A percentile compares a stretch with the other conserved stretches of the same genome.
These are phyloP conservation scores for Aphidius colemani DNA, from an alignment of 2,888 invertebrate genomes.

Conservation along the genomic window DNA sequence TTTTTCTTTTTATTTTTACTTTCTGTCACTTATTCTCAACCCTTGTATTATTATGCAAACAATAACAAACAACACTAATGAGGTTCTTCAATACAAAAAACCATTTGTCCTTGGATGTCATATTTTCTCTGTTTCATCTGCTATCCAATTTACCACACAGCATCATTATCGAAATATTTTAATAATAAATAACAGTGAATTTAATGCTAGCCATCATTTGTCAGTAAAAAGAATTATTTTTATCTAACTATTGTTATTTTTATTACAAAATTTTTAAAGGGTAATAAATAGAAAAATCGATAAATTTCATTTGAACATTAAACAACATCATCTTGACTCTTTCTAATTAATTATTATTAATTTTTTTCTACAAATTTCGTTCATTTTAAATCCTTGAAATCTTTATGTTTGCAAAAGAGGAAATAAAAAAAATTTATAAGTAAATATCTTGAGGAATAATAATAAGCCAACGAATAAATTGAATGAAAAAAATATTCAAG, in stretches of 20 bases:
- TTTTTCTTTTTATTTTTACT: constrained; percentile 40
- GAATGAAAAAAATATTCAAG: too few species aligned
- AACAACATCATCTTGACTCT: too few species aligned
- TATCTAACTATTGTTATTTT: not conserved
- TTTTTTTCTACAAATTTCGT: too few species aligned
- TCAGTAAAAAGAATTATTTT: not conserved
- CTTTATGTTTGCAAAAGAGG: too few species aligned
- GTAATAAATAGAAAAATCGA: too few species aligned
- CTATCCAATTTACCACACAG: not conserved
- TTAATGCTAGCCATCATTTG: not conserved
- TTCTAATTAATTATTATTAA: too few species aligned
- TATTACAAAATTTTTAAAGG: not conserved
- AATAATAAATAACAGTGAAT: not conserved
- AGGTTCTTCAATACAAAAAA: constrained; percentile 55
- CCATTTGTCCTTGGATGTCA: not conserved
- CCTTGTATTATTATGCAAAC: constrained; percentile 50
- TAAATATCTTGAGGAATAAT: too few species aligned
- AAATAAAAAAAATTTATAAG: too few species aligned
- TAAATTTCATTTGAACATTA: too few species aligned
- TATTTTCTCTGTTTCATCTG: not conserved
- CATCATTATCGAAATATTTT: not conserved
- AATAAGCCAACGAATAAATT: too few species aligned
- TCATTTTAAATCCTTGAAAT: too few species aligned
- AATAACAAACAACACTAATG: constrained; percentile 60
- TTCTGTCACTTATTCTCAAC: constrained; percentile 24